Percentiles rank a stretch among this genome's conserved stretches.
phyloP scores from a whole-genome alignment of 1,140 invertebrate species.

The Panulirus ornatus region DNA sequence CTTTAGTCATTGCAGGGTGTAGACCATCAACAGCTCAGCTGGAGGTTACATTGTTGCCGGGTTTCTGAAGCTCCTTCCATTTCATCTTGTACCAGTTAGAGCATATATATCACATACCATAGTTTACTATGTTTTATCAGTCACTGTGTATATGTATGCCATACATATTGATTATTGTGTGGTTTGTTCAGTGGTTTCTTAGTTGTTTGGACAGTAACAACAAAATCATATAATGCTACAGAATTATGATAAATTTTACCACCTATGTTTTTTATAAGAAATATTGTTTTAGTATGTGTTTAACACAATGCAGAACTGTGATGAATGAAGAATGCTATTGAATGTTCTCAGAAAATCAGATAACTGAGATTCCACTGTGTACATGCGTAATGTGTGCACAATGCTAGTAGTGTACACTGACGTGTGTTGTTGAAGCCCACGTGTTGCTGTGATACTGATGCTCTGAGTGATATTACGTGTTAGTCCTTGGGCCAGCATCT shows the following conservation, averaged over 20 bases:
- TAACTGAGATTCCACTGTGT: slow-evolving; percentile 59
- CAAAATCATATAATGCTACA: slow-evolving; percentile 36
- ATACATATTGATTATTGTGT: slow-evolving; percentile 54
- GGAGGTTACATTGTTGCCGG: slow-evolving; percentile 23
- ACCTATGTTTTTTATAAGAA: slow-evolving; percentile 39
- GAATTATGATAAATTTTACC: slow-evolving; percentile 36
- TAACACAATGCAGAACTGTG: slow-evolving; percentile 54
- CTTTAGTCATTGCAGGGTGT: neutral
- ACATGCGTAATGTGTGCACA: slow-evolving; percentile 15
- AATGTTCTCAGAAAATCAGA: slow-evolving; percentile 42
- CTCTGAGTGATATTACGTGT: slow-evolving; percentile 58
- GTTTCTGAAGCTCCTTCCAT: slow-evolving; percentile 43
- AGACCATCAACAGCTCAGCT: neutral
- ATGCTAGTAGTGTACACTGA: slow-evolving; percentile 9
- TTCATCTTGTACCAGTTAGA: slow-evolving; percentile 50
- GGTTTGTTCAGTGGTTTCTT: slow-evolving; percentile 50
- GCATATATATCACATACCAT: slow-evolving; percentile 49
- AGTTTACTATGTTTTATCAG: slow-evolving; percentile 37
- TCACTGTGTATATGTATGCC: slow-evolving; percentile 55
- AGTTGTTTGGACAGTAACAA: slow-evolving; percentile 55
- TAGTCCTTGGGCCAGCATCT: slow-evolving; percentile 58
- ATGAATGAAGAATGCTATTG: slow-evolving; percentile 34
- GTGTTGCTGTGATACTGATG: slow-evolving; percentile 58
- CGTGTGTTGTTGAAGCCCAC: slow-evolving; percentile 52
- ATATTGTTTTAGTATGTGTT: slow-evolving; percentile 39